Evolutionary conservation across 2,888 invertebrate species (phyloP).

Genomic region (Meiosimyza platycephala): DNA sequence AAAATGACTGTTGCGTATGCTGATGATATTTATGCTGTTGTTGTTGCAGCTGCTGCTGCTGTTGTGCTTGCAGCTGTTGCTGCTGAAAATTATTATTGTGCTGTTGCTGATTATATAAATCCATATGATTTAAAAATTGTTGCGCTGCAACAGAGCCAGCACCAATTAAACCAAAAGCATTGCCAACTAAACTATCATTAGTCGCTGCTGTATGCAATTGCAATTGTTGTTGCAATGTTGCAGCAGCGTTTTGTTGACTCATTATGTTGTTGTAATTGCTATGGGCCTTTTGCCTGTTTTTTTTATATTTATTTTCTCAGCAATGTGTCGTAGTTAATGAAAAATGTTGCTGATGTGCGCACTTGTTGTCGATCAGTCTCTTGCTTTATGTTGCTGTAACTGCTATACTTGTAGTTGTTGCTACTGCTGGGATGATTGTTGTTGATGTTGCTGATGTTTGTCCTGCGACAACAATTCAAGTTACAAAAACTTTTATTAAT

Average conservation of each 20-base stretch:
- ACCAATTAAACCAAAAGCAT: constrained; percentile 52
- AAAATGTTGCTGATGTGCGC: neutral
- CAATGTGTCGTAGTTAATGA: neutral
- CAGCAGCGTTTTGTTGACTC: constrained; percentile 37
- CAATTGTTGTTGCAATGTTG: constrained; percentile 44
- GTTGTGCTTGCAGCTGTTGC: constrained; percentile 33
- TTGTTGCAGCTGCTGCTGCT: constrained; percentile 36
- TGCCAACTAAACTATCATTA: constrained; percentile 56
- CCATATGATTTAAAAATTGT: constrained; percentile 57
- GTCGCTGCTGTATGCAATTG: constrained; percentile 37
- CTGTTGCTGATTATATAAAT: constrained; percentile 54
- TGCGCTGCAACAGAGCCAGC: constrained; percentile 50
- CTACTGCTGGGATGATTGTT: constrained; percentile 1
- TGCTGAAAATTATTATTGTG: constrained; percentile 46
- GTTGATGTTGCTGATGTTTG: constrained; percentile 15
- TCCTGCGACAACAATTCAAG: constrained; percentile 32
- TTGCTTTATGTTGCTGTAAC: constrained; percentile 28
- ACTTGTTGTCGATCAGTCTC: neutral
- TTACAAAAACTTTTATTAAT: constrained; percentile 28
- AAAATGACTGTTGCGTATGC: constrained; percentile 44
- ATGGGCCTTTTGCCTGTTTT: constrained; percentile 1
- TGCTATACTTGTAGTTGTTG: constrained; percentile 24
- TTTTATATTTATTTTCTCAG: constrained; percentile 11
- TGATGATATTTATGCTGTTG: constrained; percentile 40
- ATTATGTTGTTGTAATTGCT: constrained; percentile 32